These are phyloP conservation scores for Anthrax anthrax DNA, from an alignment of 2,888 invertebrate species.

Conservation along the genomic window DNA sequence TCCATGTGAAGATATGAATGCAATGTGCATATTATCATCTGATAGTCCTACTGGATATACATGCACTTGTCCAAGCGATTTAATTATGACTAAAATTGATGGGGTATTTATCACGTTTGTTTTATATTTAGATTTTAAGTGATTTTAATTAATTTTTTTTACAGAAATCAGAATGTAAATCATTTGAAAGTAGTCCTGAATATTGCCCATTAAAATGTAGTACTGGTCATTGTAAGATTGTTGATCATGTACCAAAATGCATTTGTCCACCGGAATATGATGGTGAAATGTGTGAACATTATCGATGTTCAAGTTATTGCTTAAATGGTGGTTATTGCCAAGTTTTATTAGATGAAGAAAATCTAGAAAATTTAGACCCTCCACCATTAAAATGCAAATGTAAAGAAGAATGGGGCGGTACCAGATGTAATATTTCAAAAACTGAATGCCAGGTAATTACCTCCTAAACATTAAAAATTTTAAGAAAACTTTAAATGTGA, in stretches of 20 bases:
- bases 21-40: constrained; percentile 43
- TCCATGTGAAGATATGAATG: constrained; percentile 43
- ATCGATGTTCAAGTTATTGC: constrained; percentile 50
- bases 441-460: constrained; percentile 40
- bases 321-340: constrained; percentile 46
- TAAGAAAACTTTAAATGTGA: not conserved
- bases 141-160: not conserved
- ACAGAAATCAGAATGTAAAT: constrained; percentile 18
- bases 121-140: not conserved
- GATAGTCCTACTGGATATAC: constrained; percentile 30
- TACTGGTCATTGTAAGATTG: constrained; percentile 43
- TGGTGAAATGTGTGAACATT: constrained; percentile 52
- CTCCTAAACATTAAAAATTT: constrained; percentile 4
- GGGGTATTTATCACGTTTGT: constrained; percentile 14
- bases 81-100: constrained; percentile 22
- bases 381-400: constrained; percentile 41
- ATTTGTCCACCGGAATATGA: constrained; percentile 48
- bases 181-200: constrained; percentile 25
- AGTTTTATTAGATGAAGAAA: constrained; percentile 26
- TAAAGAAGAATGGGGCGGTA: constrained; percentile 48
- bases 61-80: constrained; percentile 45
- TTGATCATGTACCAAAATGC: constrained; percentile 43
- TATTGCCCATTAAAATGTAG: constrained; percentile 44
- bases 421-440: constrained; percentile 45
- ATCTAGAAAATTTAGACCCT: constrained; percentile 14